Base-by-base conservation (phyloP, 2,113 vertebrate genomes). In the Phoenicopterus ruber region DNA sequence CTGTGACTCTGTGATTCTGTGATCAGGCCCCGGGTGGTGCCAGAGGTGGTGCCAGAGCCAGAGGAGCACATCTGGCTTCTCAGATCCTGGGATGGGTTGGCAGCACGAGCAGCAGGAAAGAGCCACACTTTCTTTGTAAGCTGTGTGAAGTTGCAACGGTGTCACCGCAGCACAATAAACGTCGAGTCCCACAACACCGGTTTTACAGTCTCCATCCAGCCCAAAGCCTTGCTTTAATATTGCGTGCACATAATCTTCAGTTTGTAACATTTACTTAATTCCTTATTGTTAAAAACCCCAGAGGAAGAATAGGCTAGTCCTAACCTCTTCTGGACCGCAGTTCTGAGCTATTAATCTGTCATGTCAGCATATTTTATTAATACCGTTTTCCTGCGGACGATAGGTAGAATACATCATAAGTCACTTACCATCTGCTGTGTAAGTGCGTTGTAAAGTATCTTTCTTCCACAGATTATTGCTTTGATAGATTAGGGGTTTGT, bases 341-440 rank as follows among this genome's bases (percentile, higher is more conserved):
- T 69, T 79, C 84, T 55, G 47, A 72, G 69, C 69, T 81, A 77
- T 96, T 92, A 81, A 94, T 95, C 88, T 96, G 86, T 79, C 82
- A 73, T 83, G 78, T 97, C 93, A 94, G 91, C 71, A 28, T 93
- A 58, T 90, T 95, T 92, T 89, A 85, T 91, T 91, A 95, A 82
- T 95, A 46, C 58, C 24, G 31, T 74, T 89, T 95, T 95, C 82
- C 93, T 93, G 89, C 26, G 2, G 50, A 55, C 5, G 17, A 10
- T 59, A 72, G 70, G 81, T 89, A 47, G 74, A 91, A 82, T 73
- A 17, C 46, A 76, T 79, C 70, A 17, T 95, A 94, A 95, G 49
- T 94, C 94, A 90, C 81, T 94, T 89, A 87, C 91, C 96, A 95
- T 95, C 95, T 97, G 97, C 87, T 82, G 36, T 82, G 73, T 52